Percentiles rank a stretch among this genome's conserved stretches.
These are phyloP conservation scores for Thamnophis elegans DNA, from an alignment of 2,797 vertebrate species.

Conservation along the genomic window DNA sequence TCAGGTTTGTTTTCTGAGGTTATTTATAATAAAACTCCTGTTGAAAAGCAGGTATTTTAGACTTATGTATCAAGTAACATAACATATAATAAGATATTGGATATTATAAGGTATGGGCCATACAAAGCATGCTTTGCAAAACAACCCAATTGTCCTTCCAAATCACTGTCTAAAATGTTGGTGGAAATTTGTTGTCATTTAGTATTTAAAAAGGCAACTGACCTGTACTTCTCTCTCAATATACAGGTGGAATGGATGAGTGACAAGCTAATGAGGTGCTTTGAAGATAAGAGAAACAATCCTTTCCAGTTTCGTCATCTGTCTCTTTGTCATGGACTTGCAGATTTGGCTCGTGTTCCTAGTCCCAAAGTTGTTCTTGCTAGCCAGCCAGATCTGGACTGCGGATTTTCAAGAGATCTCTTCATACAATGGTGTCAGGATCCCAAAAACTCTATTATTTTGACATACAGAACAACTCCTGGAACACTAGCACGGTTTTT, in stretches of 20 bases:
- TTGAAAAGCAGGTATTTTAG: not conserved
- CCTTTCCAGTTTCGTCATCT: slow-evolving; percentile 98
- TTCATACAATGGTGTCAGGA: slow-evolving; percentile 98
- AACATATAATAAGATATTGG: not conserved
- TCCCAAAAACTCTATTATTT: slow-evolving; percentile 91
- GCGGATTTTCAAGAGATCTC: slow-evolving; percentile 95
- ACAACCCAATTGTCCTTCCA: not conserved
- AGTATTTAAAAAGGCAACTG: not conserved
- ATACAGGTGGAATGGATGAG: slow-evolving; percentile 98
- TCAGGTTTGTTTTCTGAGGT: slow-evolving; percentile 80
- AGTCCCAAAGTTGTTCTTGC: slow-evolving; percentile 98
- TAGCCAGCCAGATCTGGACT: slow-evolving; percentile 96
- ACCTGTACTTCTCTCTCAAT: not conserved
- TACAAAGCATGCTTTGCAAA: not conserved
- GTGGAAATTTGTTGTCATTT: not conserved
- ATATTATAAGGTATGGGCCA: not conserved
- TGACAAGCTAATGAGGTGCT: slow-evolving; percentile 98
- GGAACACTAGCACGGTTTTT: slow-evolving; percentile 92
- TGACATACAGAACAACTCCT: slow-evolving; percentile 96
- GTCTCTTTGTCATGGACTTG: slow-evolving; percentile 91
- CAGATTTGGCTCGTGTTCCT: slow-evolving; percentile 92
- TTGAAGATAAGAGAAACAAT: slow-evolving; percentile 98
- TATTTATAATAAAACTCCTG: not conserved
- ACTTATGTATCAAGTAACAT: not conserved
- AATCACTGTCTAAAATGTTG: not conserved